A percentile compares a stretch with the other conserved stretches of the same genome.
Evolutionary conservation across 2,797 vertebrate species (phyloP).

Genomic region (Cuculus canorus): DNA sequence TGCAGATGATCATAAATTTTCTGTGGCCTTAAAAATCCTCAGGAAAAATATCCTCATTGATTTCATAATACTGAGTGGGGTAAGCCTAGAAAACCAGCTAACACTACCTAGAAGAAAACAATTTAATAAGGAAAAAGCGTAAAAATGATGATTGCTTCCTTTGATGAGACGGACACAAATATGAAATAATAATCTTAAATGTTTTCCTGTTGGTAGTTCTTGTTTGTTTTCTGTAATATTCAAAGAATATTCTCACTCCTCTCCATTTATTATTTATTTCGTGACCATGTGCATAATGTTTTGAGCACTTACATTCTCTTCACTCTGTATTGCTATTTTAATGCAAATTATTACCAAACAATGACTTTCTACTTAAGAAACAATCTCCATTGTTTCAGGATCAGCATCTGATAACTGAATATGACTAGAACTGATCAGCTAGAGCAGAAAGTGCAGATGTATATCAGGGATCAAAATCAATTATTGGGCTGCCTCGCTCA

Average conservation of each 20-base stretch:
- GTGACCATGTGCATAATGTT: neutral
- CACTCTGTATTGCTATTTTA: slow-evolving; percentile 30
- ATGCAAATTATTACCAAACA: slow-evolving; percentile 60
- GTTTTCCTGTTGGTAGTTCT: neutral
- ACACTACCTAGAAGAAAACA: neutral
- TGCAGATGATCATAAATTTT: neutral
- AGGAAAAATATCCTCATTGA: neutral
- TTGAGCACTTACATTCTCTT: slow-evolving; percentile 21
- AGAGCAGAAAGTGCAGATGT: neutral
- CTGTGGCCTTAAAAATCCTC: neutral
- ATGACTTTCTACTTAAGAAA: slow-evolving; percentile 47
- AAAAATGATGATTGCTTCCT: neutral
- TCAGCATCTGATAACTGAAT: slow-evolving; percentile 7
- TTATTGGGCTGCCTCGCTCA: neutral
- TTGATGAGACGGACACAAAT: neutral
- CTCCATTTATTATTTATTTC: neutral
- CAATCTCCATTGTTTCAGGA: neutral
- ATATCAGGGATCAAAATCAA: slow-evolving; percentile 1
- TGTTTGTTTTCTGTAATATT: neutral
- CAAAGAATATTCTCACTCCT: neutral
- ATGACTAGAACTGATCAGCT: neutral
- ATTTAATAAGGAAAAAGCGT: neutral
- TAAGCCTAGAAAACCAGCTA: neutral
- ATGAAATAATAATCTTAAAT: neutral
- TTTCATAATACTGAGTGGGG: neutral